Evolutionary conservation across 2,113 vertebrate genomes (phyloP).

Genomic region (Mirounga angustirostris): DNA sequence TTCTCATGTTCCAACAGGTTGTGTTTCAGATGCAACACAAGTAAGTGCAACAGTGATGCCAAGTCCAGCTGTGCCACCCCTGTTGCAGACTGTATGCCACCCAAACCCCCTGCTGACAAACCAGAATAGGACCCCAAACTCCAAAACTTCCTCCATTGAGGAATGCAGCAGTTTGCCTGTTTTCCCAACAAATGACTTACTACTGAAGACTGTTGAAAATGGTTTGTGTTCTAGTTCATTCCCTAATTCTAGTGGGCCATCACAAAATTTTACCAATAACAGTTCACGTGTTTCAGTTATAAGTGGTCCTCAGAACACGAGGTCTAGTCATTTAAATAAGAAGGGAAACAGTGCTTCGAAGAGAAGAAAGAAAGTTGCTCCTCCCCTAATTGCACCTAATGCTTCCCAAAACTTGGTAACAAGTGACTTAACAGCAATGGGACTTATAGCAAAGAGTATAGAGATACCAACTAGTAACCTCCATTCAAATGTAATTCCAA

Average conservation of each 20-base stretch:
- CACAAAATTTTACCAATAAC: constrained; percentile 80
- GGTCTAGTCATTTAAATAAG: constrained; percentile 85
- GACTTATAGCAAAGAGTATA: constrained; percentile 83
- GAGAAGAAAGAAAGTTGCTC: constrained; percentile 88
- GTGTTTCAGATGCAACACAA: constrained; percentile 79
- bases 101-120: constrained; percentile 82
- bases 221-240: constrained; percentile 85
- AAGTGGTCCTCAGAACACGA: constrained; percentile 87
- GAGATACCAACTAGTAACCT: constrained; percentile 83
- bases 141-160: constrained; percentile 83
- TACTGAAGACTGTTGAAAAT: constrained; percentile 87
- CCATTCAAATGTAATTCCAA: constrained; percentile 85
- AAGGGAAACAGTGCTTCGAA: constrained; percentile 88
- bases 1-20: constrained; percentile 86
- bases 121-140: constrained; percentile 86
- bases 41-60: constrained; percentile 84
- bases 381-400: constrained; percentile 77
- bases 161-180: constrained; percentile 84
- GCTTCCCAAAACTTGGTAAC: constrained; percentile 83
- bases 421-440: constrained; percentile 82
- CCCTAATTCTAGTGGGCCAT: constrained; percentile 83
- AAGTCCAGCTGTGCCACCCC: constrained; percentile 74
- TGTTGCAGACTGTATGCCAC: constrained; percentile 85
- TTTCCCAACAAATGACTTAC: constrained; percentile 85
- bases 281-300: constrained; percentile 88